phyloP scores from a whole-genome alignment of 2,888 invertebrate species.

The Macrophya alboannulata region DNA sequence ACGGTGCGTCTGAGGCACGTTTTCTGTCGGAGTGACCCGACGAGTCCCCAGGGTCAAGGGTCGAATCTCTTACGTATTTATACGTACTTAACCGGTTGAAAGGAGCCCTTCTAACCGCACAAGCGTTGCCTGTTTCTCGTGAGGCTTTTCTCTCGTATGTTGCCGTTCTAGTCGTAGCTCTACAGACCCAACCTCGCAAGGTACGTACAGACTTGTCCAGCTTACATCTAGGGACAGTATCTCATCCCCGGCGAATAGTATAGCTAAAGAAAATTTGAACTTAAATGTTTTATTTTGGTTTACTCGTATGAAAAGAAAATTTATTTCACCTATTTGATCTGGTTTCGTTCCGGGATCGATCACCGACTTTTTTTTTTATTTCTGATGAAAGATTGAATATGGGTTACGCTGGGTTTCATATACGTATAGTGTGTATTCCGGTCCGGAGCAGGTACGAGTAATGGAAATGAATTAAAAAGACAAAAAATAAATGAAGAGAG shows the following conservation, averaged over 20 bases:
- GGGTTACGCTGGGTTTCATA: background rate
- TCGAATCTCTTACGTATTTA: conserved; percentile 44
- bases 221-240: background rate
- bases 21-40: conserved; percentile 28
- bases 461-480: background rate
- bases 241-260: background rate
- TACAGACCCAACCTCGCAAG: background rate
- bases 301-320: background rate
- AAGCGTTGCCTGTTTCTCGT: conserved; percentile 26
- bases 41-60: conserved; percentile 45
- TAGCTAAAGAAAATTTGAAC: background rate
- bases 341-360: background rate
- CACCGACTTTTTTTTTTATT: background rate
- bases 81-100: conserved; percentile 42
- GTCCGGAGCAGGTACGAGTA: background rate
- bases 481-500: background rate
- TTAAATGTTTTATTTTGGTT: background rate
- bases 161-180: conserved; percentile 8
- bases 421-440: background rate
- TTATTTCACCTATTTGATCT: background rate
- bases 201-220: background rate
- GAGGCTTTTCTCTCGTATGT: conserved; percentile 15
- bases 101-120: conserved; percentile 39
- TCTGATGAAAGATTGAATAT: background rate
- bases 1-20: conserved; percentile 10